These are phyloP conservation scores for Ctena decussata DNA, from an alignment of 2,888 invertebrate genomes.

Conservation along the genomic window DNA sequence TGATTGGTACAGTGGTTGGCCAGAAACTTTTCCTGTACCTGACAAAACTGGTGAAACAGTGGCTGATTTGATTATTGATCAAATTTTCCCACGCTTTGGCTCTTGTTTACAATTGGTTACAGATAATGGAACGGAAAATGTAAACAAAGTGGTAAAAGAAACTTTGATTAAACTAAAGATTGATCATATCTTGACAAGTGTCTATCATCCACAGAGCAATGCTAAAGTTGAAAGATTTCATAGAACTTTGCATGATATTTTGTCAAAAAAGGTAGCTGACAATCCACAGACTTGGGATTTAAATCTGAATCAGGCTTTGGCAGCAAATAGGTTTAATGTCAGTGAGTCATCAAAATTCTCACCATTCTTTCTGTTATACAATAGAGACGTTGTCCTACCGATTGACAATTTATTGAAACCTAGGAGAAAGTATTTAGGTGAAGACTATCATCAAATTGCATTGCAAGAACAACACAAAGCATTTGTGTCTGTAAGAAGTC, in stretches of 20 bases:
- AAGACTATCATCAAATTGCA: slow-evolving; percentile 52
- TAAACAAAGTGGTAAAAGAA: slow-evolving; percentile 23
- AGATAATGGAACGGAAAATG: slow-evolving; percentile 44
- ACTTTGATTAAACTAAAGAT: slow-evolving; percentile 40
- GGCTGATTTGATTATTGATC: slow-evolving; percentile 25
- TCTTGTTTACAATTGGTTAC: slow-evolving; percentile 24
- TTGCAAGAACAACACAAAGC: slow-evolving; percentile 57
- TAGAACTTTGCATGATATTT: slow-evolving; percentile 16
- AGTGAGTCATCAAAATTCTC: slow-evolving; percentile 44
- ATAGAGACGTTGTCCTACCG: slow-evolving; percentile 59
- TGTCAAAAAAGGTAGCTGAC: slow-evolving; percentile 29
- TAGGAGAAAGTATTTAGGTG: slow-evolving; percentile 47
- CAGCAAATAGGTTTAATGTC: slow-evolving; percentile 47
- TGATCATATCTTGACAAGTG: slow-evolving; percentile 48
- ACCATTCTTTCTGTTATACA: slow-evolving; percentile 55
- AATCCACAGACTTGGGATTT: slow-evolving; percentile 44
- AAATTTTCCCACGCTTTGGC: slow-evolving; percentile 32
- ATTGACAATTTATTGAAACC: slow-evolving; percentile 55
- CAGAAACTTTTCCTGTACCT: slow-evolving; percentile 43
- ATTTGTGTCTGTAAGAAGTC: slow-evolving; percentile 37
- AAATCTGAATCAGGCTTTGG: slow-evolving; percentile 53
- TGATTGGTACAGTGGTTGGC: slow-evolving; percentile 34
- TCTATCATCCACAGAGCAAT: slow-evolving; percentile 44
- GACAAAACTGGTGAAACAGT: slow-evolving; percentile 41
- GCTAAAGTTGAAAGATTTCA: slow-evolving; percentile 39